These are phyloP conservation scores for Scelioninae gen. 1 DNA, from an alignment of 2,888 invertebrate genomes.

Conservation along the genomic window DNA sequence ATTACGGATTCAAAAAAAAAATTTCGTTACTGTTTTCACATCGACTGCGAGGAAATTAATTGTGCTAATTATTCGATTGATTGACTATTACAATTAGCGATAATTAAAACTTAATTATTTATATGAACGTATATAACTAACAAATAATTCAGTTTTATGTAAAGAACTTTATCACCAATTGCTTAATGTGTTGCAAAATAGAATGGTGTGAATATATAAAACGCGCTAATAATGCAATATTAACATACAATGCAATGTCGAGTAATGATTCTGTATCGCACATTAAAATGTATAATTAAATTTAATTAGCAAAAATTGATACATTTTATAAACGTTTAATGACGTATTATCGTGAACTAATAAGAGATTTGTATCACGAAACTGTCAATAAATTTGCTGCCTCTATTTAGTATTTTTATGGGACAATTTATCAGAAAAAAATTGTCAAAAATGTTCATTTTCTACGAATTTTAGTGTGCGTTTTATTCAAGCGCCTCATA, in stretches of 20 bases:
- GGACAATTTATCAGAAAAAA: neutral
- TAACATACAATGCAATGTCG: neutral
- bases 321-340: neutral
- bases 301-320: neutral
- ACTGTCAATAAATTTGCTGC: neutral
- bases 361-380: neutral
- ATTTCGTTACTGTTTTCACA: neutral
- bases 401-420: neutral
- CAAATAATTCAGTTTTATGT: constrained; percentile 1
- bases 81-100: too few relatives aligned
- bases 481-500: constrained; percentile 15
- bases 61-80: too few relatives aligned
- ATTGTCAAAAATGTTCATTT: constrained; percentile 11
- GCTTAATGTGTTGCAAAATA: constrained; percentile 1
- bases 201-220: neutral
- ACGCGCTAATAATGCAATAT: neutral
- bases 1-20: constrained; percentile 8
- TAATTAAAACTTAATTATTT: too few relatives aligned
- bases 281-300: neutral
- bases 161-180: neutral
- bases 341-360: neutral
- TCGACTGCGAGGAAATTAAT: neutral
- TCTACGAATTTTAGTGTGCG: neutral
- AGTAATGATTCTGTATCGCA: neutral
- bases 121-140: too few relatives aligned